Percentiles rank a stretch among this genome's conserved stretches.
These are phyloP conservation scores for Stenodema calcarata DNA, from an alignment of 2,888 invertebrate species.

Conservation along the genomic window DNA sequence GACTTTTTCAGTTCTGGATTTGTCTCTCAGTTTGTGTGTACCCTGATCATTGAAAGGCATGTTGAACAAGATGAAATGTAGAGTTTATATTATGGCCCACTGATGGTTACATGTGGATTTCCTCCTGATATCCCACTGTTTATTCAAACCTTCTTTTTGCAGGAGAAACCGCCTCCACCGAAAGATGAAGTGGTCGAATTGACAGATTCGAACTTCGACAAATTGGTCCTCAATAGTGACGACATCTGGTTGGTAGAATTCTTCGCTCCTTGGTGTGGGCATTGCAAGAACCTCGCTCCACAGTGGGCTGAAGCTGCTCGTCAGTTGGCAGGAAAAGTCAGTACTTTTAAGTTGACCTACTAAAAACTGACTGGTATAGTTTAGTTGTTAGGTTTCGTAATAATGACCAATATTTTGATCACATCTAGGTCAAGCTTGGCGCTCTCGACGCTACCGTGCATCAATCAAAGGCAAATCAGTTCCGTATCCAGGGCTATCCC, in stretches of 20 bases:
- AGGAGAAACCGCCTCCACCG: conserved; percentile 44
- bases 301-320: conserved; percentile 95
- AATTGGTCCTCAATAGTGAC: conserved; percentile 87
- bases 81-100: too few species aligned
- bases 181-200: conserved; percentile 81
- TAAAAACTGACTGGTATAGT: too few species aligned
- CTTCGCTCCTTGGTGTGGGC: conserved; percentile 96
- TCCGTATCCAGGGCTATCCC: conserved; percentile 91
- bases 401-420: neutral
- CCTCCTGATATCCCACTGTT: neutral
- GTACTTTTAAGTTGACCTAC: neutral
- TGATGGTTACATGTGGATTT: too few species aligned
- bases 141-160: neutral
- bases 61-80: too few species aligned
- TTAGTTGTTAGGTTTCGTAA: neutral
- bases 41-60: too few species aligned
- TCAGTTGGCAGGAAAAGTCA: conserved; percentile 87
- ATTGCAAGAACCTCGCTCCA: conserved; percentile 95
- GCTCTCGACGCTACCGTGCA: conserved; percentile 96
- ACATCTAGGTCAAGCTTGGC: conserved; percentile 78
- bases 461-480: conserved; percentile 79
- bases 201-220: conserved; percentile 95
- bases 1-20: too few species aligned
- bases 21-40: too few species aligned
- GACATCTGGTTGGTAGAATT: conserved; percentile 98